Evolutionary conservation across 2,888 invertebrate genomes (phyloP), one percentile per base, ranked within the genome.

Genomic region (Ormyrus pomaceus): DNA sequence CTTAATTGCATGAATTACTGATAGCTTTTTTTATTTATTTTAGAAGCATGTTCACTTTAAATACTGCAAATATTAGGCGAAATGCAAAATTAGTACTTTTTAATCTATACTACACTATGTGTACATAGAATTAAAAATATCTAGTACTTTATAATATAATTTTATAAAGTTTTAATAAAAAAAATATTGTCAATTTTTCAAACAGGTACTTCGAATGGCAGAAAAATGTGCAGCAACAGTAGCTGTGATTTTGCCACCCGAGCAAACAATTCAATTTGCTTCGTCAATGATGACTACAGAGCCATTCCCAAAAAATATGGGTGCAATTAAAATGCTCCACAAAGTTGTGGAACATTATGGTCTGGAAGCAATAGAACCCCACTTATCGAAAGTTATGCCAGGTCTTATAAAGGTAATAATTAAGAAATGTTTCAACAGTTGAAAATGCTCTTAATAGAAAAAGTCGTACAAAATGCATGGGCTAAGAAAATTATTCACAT

Each of bases 251-350:
- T 92, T 98, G 86, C 96, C 97, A 2, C 94, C 97, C 0, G 95
- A 95, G 83, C 94, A 95, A 89, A 94, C 95, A 70, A 93, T 96
- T 61, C 93, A 95, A 90, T 92, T 96, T 0, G 92, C 96, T 19
- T 94, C 94, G 86, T 97, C 98, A 0, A 95, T 98, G 86, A 96
- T 99, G 84, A 94, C 95, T 51, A 98, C 97, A 0, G 96, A 96
- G 84, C 94, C 95, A 45, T 96, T 94, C 92, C 98, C 98, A 0
- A 94, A 95, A 77, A 96, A 97, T 88, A 94, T 97, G 90, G 97
- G 97, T 84, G 98, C 98, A 79, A 95, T 99, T 68, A 98, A 98
- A 92, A 95, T 98, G 92, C 93, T 97, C 62, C 95, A 96, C 0
- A 96, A 96, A 89, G 93, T 97, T 80, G 95, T 97, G 64, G 96